Conservation (phyloP, 1,140 invertebrate genomes). For the Eubasilissa regina region DNA sequence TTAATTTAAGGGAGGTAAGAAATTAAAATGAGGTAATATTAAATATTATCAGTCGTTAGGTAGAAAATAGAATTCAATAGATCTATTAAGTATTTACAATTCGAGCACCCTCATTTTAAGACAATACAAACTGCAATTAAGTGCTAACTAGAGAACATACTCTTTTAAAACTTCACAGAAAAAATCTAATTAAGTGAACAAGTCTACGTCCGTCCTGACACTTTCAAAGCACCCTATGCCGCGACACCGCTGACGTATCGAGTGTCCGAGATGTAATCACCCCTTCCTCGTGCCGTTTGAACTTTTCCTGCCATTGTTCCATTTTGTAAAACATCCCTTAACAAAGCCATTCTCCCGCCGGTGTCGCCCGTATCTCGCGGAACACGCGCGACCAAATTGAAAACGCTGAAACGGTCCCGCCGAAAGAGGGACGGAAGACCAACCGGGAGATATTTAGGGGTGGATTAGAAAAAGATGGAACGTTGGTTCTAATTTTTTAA, state of each 20-base stretch:
- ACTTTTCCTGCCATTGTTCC: background rate
- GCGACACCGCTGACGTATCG: background rate
- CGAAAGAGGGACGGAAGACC: background rate
- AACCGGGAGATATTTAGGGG: background rate
- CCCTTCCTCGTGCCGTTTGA: background rate
- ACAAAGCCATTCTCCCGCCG: background rate
- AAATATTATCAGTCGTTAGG: too few relatives aligned
- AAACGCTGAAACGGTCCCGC: conserved; percentile 3
- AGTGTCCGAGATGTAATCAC: conserved; percentile 22
- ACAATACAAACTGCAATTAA: too few relatives aligned
- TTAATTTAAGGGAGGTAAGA: too few relatives aligned
- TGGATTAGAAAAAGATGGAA: background rate
- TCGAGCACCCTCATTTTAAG: too few relatives aligned
- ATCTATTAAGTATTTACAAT: too few relatives aligned
- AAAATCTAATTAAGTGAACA: too few relatives aligned
- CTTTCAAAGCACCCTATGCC: background rate
- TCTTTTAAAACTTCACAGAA: too few relatives aligned
- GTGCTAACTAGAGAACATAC: too few relatives aligned
- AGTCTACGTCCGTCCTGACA: background rate
- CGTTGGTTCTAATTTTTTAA: background rate
- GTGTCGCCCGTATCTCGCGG: conserved; percentile 1
- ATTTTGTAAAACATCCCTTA: conserved; percentile 23
- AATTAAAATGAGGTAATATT: too few relatives aligned
- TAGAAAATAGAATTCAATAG: too few relatives aligned
- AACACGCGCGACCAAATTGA: conserved; percentile 15